Evolutionary conservation across 2,888 invertebrate species (phyloP), one percentile per base, ranked within the genome.

Genomic region (Camponotus fellah): DNA sequence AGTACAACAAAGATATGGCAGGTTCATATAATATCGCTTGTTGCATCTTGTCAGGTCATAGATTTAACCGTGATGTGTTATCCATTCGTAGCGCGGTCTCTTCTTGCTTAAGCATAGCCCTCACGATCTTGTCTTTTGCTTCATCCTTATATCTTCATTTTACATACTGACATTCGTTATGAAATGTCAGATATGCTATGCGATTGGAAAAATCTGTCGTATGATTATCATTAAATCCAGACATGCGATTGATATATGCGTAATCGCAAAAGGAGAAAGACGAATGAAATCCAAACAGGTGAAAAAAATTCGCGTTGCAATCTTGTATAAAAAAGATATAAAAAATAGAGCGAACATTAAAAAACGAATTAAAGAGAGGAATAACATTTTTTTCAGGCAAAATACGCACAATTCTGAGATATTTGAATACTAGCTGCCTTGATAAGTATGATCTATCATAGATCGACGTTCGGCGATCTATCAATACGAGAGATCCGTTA

Each of bases 31-130:
- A 80, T 87, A 90, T 86, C 84, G 85, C 89, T 37, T 82, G 79
- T 87, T 87, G 83, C 74, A 88, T 87, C 89, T 87, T 84, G 86
- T 83, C 85, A 86, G 82, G 72, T 64, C 71, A 85, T 85, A 89
- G 89, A 90, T 90, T 88, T 84, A 90, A 89, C 88, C 85, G 82
- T 69, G 49, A 34, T 69, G 74, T 84, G 86, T 89, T 90, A 87
- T 90, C 76, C 85, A 77, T 85, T 82, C 86, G 64, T 53, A 66
- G 60, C 68, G 64, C 65, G 79, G 62, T 75, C 60, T 75, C 77
- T 84, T 86, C 74, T 79, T 66, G 71, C 43, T 74, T 56, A n/a
- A 56, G 56, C 26, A 26, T 40, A 43, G 10, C 10, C 43, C 4
- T 9, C 58, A n/a, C 34, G 81, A 49, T 79, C n/a, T n/a, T 43